These are phyloP conservation scores for Brenthis ino DNA, from an alignment of 2,888 invertebrate species.

Conservation along the genomic window DNA sequence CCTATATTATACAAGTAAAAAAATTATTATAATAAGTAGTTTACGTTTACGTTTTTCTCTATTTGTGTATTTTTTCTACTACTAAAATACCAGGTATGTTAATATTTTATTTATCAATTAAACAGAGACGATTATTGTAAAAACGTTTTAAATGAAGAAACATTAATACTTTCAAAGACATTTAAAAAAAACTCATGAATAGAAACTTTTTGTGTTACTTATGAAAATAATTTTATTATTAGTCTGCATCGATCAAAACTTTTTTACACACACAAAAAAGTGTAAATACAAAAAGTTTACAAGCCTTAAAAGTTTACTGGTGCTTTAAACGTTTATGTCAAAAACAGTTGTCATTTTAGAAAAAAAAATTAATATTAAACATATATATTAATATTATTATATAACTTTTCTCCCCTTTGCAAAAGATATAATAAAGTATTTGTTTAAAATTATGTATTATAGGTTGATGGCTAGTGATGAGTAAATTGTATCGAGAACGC, in stretches of 20 bases:
- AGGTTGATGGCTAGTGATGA: slow-evolving; percentile 65
- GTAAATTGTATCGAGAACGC: slow-evolving; percentile 60
- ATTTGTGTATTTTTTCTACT: neutral
- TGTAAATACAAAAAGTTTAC: neutral
- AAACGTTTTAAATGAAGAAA: too few species aligned
- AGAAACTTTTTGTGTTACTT: too few species aligned
- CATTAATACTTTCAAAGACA: too few species aligned
- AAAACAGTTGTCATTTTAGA: slow-evolving; percentile 7
- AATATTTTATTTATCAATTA: neutral
- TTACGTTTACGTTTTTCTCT: neutral
- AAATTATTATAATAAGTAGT: neutral
- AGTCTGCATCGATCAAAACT: too few species aligned
- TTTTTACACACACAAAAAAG: too few species aligned
- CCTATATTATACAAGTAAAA: neutral
- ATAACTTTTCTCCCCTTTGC: too few species aligned
- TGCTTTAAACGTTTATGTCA: neutral
- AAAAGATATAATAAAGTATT: too few species aligned
- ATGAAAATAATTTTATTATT: too few species aligned
- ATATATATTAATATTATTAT: too few species aligned
- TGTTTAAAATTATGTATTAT: neutral
- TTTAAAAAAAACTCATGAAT: too few species aligned
- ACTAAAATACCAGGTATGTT: neutral
- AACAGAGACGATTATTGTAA: too few species aligned
- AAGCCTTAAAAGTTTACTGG: neutral
- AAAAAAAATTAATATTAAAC: neutral